phyloP scores from a whole-genome alignment of 2,113 vertebrate species.

The Probosciger aterrimus region DNA sequence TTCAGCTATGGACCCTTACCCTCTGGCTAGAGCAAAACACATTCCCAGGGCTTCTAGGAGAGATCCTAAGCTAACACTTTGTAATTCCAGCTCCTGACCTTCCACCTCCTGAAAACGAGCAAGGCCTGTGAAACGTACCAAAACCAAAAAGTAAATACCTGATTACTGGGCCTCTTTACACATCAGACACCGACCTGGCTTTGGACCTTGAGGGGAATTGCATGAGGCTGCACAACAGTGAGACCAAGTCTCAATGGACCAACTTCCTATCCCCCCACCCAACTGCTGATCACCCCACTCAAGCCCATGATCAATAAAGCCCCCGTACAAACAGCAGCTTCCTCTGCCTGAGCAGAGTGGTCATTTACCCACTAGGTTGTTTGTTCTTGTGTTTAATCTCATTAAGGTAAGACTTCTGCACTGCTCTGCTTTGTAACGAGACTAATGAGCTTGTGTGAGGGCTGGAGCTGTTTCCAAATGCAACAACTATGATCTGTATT shows the following conservation, averaged over 20 bases:
- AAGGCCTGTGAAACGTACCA: background rate
- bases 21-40: background rate
- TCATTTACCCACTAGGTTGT: accelerated
- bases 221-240: background rate
- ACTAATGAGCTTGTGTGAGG: background rate
- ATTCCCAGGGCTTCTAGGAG: background rate
- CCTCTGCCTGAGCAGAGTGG: background rate
- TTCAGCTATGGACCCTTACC: background rate
- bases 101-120: background rate
- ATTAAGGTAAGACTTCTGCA: background rate
- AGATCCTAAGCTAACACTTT: background rate
- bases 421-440: background rate
- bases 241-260: background rate
- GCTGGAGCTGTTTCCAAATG: background rate
- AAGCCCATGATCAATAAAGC: background rate
- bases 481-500: background rate
- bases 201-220: background rate
- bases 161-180: background rate
- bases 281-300: background rate
- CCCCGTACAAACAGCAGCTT: accelerated
- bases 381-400: background rate
- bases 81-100: background rate
- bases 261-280: background rate
- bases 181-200: background rate
- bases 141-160: background rate